Conservation (phyloP, 2,113 vertebrate species). For the Pollimyrus isidori region DNA sequence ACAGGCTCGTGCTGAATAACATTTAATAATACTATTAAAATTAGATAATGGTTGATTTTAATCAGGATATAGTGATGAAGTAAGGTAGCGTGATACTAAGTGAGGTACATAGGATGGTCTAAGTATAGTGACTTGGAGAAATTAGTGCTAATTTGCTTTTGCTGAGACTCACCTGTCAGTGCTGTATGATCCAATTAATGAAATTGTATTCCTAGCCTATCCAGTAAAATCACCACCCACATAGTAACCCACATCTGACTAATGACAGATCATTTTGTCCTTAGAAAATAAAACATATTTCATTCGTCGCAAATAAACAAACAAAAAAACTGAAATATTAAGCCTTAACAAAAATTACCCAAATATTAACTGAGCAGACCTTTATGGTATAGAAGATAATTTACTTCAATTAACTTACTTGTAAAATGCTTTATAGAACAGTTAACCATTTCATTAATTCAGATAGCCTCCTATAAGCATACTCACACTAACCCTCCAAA, state of each 20-base stretch:
- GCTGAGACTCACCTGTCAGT: constrained; percentile 19
- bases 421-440: background rate
- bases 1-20: background rate
- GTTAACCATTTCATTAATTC: background rate
- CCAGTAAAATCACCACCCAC: constrained; percentile 35
- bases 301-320: constrained; percentile 18
- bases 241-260: constrained; percentile 42
- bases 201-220: constrained; percentile 29
- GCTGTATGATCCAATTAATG: constrained; percentile 20
- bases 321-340: background rate
- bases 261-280: constrained; percentile 51
- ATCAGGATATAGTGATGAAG: background rate
- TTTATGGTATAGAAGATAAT: background rate
- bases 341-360: background rate
- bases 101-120: background rate
- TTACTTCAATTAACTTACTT: background rate
- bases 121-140: constrained; percentile 12
- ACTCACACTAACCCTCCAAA: background rate
- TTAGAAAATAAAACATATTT: constrained; percentile 34
- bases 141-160: constrained; percentile 5
- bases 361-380: background rate
- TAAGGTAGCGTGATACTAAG: background rate
- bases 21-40: background rate
- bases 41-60: background rate
- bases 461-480: background rate